phyloP scores from a whole-genome alignment of 1,140 invertebrate genomes.

The Drosophila biarmipes region DNA sequence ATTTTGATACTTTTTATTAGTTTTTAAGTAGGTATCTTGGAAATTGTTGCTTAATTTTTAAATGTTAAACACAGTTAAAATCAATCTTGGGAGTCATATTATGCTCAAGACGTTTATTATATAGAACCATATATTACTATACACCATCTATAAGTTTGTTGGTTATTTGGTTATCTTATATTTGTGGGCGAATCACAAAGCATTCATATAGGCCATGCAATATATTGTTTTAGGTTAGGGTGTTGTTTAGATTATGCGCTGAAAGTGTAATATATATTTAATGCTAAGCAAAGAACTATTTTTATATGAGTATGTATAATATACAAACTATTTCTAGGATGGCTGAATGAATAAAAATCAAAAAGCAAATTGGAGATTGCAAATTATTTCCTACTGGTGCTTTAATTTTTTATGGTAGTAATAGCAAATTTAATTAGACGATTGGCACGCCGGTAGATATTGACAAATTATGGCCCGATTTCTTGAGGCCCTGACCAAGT shows the following conservation, averaged over 20 bases:
- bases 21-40: constrained; percentile 77
- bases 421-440: no score
- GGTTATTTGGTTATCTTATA: constrained; percentile 47
- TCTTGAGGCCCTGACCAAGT: no score
- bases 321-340: constrained; percentile 69
- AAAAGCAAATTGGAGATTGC: constrained; percentile 29
- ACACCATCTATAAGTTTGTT: constrained; percentile 49
- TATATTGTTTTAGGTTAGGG: constrained; percentile 77
- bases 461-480: no score
- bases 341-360: constrained; percentile 73
- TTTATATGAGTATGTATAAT: constrained; percentile 72
- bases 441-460: no score
- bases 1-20: constrained; percentile 76
- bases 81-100: constrained; percentile 71
- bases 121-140: constrained; percentile 35
- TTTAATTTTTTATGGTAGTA: background rate
- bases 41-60: constrained; percentile 82
- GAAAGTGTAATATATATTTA: constrained; percentile 56
- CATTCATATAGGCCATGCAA: constrained; percentile 51
- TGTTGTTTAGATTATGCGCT: constrained; percentile 67
- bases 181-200: constrained; percentile 40
- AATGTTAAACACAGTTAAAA: constrained; percentile 67
- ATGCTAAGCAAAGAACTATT: constrained; percentile 62
- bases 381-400: background rate
- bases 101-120: constrained; percentile 56